Evolutionary conservation across 2,113 vertebrate genomes (phyloP).

Genomic region (Microcebus jonahi): DNA sequence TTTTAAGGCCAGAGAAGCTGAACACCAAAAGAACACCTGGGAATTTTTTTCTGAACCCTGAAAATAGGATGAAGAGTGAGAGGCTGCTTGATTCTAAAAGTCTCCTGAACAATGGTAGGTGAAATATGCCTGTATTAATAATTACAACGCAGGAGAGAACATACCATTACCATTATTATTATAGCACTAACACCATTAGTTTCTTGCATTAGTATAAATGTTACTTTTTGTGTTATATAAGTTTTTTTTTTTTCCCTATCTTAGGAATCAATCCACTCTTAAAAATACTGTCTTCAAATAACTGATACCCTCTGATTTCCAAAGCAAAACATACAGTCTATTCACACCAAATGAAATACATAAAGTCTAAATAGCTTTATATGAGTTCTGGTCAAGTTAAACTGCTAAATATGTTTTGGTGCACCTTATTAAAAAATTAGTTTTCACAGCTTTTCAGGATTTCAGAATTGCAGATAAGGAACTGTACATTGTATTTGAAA

Average conservation of each 20-base stretch:
- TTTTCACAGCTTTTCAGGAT: constrained; percentile 23
- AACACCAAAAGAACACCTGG: not conserved
- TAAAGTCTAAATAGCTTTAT: not conserved
- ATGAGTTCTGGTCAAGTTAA: not conserved
- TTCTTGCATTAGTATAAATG: not conserved
- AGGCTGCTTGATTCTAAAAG: not conserved
- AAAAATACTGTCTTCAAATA: not conserved
- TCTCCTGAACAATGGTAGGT: not conserved
- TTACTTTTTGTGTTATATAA: not conserved
- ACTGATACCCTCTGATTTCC: constrained; percentile 18
- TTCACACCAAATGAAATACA: not conserved
- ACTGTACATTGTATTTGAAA: not conserved
- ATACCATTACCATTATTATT: not conserved
- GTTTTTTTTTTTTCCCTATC: not conserved
- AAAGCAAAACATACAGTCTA: not conserved
- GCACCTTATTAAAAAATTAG: not conserved
- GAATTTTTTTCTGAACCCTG: not conserved
- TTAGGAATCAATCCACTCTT: not conserved
- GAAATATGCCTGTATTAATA: not conserved
- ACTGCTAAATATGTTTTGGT: not conserved
- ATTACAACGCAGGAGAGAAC: not conserved
- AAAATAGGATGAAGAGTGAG: not conserved
- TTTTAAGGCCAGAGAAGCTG: not conserved
- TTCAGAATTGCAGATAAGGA: not conserved
- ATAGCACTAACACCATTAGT: not conserved